Evolutionary conservation across 2,888 invertebrate species (phyloP).

Genomic region (Brachyopa scutellaris): DNA sequence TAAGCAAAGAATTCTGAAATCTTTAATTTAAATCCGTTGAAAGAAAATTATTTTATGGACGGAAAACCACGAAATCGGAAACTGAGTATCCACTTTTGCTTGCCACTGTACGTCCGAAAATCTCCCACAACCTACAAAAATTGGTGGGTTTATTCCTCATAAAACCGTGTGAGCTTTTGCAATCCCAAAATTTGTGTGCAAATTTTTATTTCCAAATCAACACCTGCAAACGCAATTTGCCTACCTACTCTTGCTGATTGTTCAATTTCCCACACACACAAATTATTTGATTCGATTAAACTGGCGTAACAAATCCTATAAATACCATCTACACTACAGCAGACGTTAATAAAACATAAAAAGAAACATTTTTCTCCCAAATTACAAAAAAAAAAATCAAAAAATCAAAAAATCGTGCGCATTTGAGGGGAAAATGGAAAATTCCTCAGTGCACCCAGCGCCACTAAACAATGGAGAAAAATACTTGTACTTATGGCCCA

Average conservation of each 20-base stretch:
- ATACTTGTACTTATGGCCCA: constrained; percentile 25
- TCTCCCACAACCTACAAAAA: background rate
- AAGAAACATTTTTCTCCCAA: constrained; percentile 55
- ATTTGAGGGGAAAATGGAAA: constrained; percentile 38
- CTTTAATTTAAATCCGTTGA: no score
- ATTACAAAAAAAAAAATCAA: constrained; percentile 66
- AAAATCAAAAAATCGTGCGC: constrained; percentile 63
- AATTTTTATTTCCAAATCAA: constrained; percentile 22
- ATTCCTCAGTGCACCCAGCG: constrained; percentile 20
- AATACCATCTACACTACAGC: constrained; percentile 44
- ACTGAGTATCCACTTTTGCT: no score
- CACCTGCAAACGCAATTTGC: constrained; percentile 56
- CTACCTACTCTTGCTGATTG: constrained; percentile 49
- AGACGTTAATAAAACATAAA: constrained; percentile 49
- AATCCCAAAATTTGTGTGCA: constrained; percentile 26
- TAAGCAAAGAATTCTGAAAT: no score
- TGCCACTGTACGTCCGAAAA: no score
- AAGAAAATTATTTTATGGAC: no score
- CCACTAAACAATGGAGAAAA: background rate
- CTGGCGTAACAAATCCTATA: constrained; percentile 52
- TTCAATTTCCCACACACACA: constrained; percentile 54
- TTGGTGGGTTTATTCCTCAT: no score
- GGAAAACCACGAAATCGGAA: no score
- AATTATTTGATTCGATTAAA: constrained; percentile 55
- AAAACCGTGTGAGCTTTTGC: constrained; percentile 35